Base-by-base conservation (phyloP, 2,113 vertebrate species). In the Mohoua ochrocephala region DNA sequence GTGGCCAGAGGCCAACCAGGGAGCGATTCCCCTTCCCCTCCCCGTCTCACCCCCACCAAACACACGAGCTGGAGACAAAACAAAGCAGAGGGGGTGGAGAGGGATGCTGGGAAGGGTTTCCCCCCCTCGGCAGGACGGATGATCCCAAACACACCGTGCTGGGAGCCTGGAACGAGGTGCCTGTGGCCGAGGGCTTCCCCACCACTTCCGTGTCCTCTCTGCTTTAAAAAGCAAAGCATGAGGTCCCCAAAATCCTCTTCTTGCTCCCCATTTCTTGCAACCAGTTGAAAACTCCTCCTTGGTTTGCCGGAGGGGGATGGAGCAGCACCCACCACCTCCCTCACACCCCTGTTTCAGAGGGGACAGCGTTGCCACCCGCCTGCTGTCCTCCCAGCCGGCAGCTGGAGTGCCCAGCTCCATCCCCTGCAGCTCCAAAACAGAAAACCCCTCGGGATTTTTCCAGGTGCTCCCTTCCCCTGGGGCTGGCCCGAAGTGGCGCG, bases 401-500 rank as follows among this genome's bases (percentile, higher is more conserved):
- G 39, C 71, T 74, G 11, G 1, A 27, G 30, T 24, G 26, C 50
- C 79, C 57, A 1, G 33, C 87, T 64, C 91, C 59, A 4, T 87
- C 49, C 75, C 93, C 70, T 39, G 73, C 82, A 41, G 74, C 45
- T 20, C 88, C 74, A 31, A 13, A 56, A 20, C 2, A 0, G n/a
- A 27, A 60, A 65, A 11, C 6, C 26, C 1, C 82, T 59, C 33
- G 10, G 84, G 76, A 56, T 95, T 92, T 82, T n/a, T n/a, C n/a
- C 68, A 64, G 96, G 89, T 63, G 91, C 15, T 20, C 2, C 14
- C 77, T 87, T 63, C 44, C 73, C 81, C 89, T n/a, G 6, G n/a
- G 92, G 90, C 93, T 50, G 75, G 85, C 92, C 91, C 16, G 2
- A 52, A 89, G 93, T 45, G 90, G 91, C 90, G 24, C 63, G 63